phyloP scores from a whole-genome alignment of 2,797 vertebrate species.

The Chelmon rostratus region DNA sequence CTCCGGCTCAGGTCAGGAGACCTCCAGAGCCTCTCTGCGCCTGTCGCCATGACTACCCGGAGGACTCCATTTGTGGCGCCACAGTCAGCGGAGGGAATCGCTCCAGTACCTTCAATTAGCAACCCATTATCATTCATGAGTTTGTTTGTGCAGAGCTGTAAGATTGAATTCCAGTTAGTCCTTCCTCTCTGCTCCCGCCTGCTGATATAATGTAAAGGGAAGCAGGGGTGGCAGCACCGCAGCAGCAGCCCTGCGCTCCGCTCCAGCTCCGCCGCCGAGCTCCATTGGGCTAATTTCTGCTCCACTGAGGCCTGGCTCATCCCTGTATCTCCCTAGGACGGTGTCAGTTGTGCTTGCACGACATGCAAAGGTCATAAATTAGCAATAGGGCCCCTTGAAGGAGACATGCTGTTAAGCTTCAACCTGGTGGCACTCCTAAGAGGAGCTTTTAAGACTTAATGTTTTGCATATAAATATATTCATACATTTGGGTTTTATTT shows the following conservation, averaged over 20 bases:
- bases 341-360: constrained; percentile 59
- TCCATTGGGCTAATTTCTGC: constrained; percentile 55
- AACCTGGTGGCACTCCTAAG: constrained; percentile 55
- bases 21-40: constrained; percentile 54
- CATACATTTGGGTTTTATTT: constrained; percentile 54
- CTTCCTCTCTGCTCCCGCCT: constrained; percentile 40
- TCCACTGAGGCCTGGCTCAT: constrained; percentile 54
- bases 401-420: constrained; percentile 59
- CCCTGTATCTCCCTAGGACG: constrained; percentile 41
- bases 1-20: constrained; percentile 68
- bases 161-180: constrained; percentile 73
- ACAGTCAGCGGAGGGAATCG: constrained; percentile 62
- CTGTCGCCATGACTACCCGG: constrained; percentile 71
- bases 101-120: constrained; percentile 80
- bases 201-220: constrained; percentile 58
- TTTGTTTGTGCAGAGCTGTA: constrained; percentile 78
- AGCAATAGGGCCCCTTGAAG: constrained; percentile 63
- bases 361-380: constrained; percentile 75
- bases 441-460: constrained; percentile 63
- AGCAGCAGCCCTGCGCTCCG: not conserved
- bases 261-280: constrained; percentile 13
- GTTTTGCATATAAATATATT: constrained; percentile 67
- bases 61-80: constrained; percentile 77
- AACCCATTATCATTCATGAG: constrained; percentile 81
- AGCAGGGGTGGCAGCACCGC: constrained; percentile 1